These are phyloP conservation scores for Lamellibrachia luymesi DNA, from an alignment of 1,140 invertebrate genomes.

Conservation along the genomic window DNA sequence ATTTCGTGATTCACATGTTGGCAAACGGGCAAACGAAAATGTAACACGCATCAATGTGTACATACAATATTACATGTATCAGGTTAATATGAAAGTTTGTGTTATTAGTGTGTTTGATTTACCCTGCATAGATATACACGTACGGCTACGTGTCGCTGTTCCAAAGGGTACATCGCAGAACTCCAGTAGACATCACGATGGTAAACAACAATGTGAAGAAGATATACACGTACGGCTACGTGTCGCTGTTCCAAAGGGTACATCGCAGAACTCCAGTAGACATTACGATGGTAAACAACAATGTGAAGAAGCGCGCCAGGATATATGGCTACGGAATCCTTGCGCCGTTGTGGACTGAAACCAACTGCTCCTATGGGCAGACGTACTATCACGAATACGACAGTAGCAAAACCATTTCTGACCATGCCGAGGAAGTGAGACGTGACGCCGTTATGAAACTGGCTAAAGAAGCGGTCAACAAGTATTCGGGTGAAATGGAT, in stretches of 20 bases:
- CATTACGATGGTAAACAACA: neutral
- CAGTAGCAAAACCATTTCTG: neutral
- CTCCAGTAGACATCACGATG: neutral
- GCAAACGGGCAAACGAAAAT: too few relatives aligned
- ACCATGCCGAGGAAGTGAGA: neutral
- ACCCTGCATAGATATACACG: neutral
- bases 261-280: neutral
- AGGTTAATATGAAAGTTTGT: too few relatives aligned
- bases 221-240: neutral
- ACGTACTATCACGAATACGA: neutral
- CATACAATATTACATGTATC: too few relatives aligned
- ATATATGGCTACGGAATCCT: neutral
- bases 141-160: neutral
- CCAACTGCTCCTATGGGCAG: neutral
- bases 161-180: neutral
- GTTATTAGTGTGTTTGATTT: too few relatives aligned
- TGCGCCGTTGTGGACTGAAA: neutral
- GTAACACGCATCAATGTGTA: too few relatives aligned
- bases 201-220: neutral
- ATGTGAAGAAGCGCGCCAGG: neutral
- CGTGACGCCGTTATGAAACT: neutral
- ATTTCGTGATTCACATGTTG: too few relatives aligned
- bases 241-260: neutral
- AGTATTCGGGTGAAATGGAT: neutral
- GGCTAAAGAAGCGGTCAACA: neutral